Evolutionary conservation across 2,113 vertebrate genomes (phyloP).

Genomic region (Gobius niger): DNA sequence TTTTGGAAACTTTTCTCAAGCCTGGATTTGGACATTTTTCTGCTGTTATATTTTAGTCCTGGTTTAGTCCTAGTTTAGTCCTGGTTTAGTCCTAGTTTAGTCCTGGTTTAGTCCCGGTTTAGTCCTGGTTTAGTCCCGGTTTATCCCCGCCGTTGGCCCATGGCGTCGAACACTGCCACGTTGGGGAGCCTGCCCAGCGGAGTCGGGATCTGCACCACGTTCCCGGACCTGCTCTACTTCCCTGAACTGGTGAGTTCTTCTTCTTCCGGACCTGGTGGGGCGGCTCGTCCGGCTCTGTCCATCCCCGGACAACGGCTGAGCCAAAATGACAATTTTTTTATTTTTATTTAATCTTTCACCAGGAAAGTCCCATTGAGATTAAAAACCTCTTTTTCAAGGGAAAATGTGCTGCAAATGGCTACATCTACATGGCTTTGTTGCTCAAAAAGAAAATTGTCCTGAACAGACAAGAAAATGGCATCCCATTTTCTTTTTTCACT

Average conservation of each 20-base stretch:
- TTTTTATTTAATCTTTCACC: no score
- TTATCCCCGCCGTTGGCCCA: conserved; percentile 8
- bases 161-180: conserved; percentile 64
- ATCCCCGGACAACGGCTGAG: no score
- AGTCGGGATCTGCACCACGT: conserved; percentile 54
- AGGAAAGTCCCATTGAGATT: no score
- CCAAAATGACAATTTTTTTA: no score
- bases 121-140: not conserved
- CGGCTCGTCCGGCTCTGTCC: no score
- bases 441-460: no score
- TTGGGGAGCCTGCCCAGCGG: conserved; percentile 69
- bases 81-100: not conserved
- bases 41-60: not conserved
- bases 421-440: no score
- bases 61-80: not conserved
- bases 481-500: no score
- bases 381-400: no score
- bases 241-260: conserved; percentile 73
- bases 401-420: no score
- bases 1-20: not conserved
- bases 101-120: not conserved
- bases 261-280: no score
- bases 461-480: no score
- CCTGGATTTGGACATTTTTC: not conserved
- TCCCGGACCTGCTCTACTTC: conserved; percentile 76